These are phyloP conservation scores for Corapipo altera DNA, from an alignment of 2,113 vertebrate genomes.

Conservation along the genomic window DNA sequence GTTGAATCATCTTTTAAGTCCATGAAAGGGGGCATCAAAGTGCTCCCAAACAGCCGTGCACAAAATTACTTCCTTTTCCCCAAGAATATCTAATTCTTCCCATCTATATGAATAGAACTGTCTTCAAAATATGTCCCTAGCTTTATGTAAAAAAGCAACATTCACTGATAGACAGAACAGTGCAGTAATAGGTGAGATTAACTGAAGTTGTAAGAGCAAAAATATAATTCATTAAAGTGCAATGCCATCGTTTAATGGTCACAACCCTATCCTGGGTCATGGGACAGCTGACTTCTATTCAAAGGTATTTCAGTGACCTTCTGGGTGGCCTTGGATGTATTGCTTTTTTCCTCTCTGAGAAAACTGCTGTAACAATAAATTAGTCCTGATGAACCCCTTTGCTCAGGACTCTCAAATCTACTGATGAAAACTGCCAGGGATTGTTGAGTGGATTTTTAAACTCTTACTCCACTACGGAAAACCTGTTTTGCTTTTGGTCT, in stretches of 20 bases:
- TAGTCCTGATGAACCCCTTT: not conserved
- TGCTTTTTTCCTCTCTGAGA: not conserved
- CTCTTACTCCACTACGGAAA: not conserved
- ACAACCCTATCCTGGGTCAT: not conserved
- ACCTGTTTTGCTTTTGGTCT: not conserved
- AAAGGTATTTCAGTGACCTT: not conserved
- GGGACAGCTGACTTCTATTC: not conserved
- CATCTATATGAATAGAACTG: not conserved
- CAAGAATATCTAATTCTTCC: not conserved
- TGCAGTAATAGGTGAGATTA: not conserved
- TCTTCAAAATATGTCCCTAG: not conserved
- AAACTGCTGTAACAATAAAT: not conserved
- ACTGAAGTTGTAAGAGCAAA: not conserved
- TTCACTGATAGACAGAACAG: not conserved
- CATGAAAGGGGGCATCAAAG: constrained; percentile 34
- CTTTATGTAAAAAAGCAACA: not conserved
- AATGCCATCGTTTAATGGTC: not conserved
- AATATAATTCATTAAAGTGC: not conserved
- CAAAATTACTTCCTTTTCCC: constrained; percentile 11
- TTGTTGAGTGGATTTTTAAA: not conserved
- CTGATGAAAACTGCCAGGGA: not conserved
- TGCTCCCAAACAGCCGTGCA: not conserved
- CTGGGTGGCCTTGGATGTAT: not conserved
- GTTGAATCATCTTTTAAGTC: constrained; percentile 15
- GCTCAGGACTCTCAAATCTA: not conserved